phyloP scores from a whole-genome alignment of 2,888 invertebrate genomes.

The Pteria penguin region DNA sequence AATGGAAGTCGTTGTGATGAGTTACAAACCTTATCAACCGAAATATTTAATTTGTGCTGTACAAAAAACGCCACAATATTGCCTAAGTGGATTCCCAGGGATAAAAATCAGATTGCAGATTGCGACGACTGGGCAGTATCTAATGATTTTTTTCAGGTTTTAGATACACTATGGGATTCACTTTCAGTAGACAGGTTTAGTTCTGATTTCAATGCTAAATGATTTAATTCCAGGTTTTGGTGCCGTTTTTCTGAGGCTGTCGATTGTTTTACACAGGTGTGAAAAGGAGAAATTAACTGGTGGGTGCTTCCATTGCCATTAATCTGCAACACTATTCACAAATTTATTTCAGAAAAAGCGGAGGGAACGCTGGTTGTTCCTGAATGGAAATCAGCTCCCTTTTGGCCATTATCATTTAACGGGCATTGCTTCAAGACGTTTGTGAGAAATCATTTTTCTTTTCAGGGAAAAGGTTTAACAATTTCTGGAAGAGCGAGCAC shows the following conservation, averaged over 20 bases:
- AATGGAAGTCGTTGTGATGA: background rate
- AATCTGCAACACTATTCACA: slow-evolving; percentile 6
- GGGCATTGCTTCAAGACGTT: no score
- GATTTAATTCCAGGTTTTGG: slow-evolving; percentile 32
- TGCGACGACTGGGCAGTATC: slow-evolving; percentile 12
- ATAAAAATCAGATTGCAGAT: background rate
- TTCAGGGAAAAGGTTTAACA: background rate
- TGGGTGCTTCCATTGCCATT: slow-evolving; percentile 28
- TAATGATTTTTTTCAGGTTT: background rate
- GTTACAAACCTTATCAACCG: background rate
- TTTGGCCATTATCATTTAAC: slow-evolving; percentile 15
- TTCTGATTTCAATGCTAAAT: slow-evolving; percentile 20
- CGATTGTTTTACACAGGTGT: slow-evolving; percentile 20
- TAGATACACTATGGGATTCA: slow-evolving; percentile 21
- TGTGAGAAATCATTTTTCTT: background rate
- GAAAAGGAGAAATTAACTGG: slow-evolving; percentile 22
- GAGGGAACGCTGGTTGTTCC: slow-evolving; percentile 25
- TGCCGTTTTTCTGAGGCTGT: slow-evolving; percentile 21
- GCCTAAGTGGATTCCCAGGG: background rate
- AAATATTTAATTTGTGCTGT: background rate
- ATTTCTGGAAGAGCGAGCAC: background rate
- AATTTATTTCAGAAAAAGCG: slow-evolving; percentile 17
- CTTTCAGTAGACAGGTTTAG: slow-evolving; percentile 25
- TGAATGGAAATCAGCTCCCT: slow-evolving; percentile 28
- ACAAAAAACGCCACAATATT: background rate